phyloP scores from a whole-genome alignment of 2,888 invertebrate species.

The Pinctada fucata region DNA sequence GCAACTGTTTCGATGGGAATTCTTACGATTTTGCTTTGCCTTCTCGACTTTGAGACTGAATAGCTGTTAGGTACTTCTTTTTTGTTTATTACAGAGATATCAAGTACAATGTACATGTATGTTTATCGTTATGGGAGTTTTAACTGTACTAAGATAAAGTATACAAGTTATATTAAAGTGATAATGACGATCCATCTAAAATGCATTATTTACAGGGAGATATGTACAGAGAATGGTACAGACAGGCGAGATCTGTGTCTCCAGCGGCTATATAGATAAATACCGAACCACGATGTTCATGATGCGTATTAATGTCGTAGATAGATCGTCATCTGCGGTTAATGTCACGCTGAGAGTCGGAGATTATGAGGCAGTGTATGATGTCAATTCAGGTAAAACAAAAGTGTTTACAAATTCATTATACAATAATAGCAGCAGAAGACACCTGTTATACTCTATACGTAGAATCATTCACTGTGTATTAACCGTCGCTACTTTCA shows the following conservation, averaged over 20 bases:
- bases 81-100: no score
- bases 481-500: no score
- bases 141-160: no score
- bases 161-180: no score
- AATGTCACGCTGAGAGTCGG: conserved; percentile 3
- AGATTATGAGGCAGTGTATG: conserved; percentile 13
- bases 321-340: conserved; percentile 2
- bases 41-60: no score
- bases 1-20: no score
- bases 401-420: neutral
- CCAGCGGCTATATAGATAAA: conserved; percentile 16
- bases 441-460: neutral
- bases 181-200: neutral
- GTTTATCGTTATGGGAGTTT: no score
- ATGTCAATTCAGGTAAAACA: neutral
- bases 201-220: neutral
- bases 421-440: neutral
- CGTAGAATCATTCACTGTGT: no score
- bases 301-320: conserved; percentile 4
- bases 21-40: no score
- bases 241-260: conserved; percentile 9
- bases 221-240: neutral
- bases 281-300: conserved; percentile 17
- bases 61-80: no score
- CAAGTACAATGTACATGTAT: no score